A percentile compares a stretch with the other conserved stretches of the same genome.
Conservation (phyloP, 2,888 invertebrate genomes). For the Euclidia mi region DNA sequence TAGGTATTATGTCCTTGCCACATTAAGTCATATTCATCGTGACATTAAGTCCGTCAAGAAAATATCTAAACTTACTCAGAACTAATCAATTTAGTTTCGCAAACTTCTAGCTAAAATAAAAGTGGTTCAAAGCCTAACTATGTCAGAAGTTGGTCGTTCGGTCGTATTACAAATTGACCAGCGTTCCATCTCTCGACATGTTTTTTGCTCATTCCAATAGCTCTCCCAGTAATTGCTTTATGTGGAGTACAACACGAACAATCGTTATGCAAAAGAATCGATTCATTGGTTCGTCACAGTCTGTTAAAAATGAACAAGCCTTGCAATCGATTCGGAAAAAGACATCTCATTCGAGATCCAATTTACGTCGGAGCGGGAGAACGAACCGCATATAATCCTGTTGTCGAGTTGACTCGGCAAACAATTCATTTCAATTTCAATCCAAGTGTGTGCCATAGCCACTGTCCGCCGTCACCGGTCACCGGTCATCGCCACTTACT, state of each 20-base stretch:
- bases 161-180: conserved; percentile 14
- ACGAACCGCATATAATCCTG: conserved; percentile 77
- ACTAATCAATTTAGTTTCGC: no score
- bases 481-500: conserved; percentile 51
- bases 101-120: neutral
- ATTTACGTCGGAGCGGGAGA: conserved; percentile 73
- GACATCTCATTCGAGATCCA: conserved; percentile 82
- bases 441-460: conserved; percentile 68
- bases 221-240: conserved; percentile 19
- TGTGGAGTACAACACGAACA: conserved; percentile 27
- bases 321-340: conserved; percentile 69
- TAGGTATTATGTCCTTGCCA: no score
- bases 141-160: neutral
- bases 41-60: no score
- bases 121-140: conserved; percentile 1
- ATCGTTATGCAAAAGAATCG: conserved; percentile 43
- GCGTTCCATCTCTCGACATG: neutral
- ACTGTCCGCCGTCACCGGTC: conserved; percentile 60
- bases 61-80: no score
- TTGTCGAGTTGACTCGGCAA: conserved; percentile 74
- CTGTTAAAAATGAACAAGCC: conserved; percentile 60
- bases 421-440: conserved; percentile 86
- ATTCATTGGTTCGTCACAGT: conserved; percentile 54
- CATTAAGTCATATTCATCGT: no score
- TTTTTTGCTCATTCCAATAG: conserved; percentile 11